Percentiles rank a stretch among this genome's conserved stretches.
Conservation (phyloP, 2,113 vertebrate genomes). For the Oncorhynchus masou region DNA sequence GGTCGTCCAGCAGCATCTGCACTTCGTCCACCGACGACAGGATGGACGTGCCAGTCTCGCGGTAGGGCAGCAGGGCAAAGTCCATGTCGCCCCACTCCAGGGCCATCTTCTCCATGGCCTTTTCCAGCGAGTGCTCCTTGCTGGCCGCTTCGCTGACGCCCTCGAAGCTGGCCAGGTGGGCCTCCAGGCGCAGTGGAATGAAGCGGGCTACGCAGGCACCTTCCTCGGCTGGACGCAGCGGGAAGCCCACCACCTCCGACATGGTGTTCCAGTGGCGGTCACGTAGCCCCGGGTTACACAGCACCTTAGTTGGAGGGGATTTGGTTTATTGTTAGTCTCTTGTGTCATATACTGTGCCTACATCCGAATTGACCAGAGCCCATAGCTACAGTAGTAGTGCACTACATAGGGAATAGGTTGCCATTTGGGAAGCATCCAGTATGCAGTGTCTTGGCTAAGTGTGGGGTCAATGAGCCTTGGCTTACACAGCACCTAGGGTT, state of each 20-base stretch:
- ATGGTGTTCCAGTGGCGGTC: constrained; percentile 83
- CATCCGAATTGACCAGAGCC: neutral
- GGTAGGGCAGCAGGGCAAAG: constrained; percentile 76
- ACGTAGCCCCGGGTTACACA: constrained; percentile 84
- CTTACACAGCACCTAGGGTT: neutral
- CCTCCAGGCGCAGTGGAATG: constrained; percentile 77
- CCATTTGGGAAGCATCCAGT: too few relatives aligned
- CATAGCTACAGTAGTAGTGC: neutral
- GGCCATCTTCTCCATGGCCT: constrained; percentile 84
- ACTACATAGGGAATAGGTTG: too few relatives aligned
- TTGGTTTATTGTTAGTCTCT: neutral
- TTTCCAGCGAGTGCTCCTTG: constrained; percentile 84
- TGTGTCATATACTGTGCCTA: too few relatives aligned
- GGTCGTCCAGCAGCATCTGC: constrained; percentile 87
- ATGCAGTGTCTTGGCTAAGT: neutral
- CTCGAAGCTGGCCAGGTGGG: constrained; percentile 75
- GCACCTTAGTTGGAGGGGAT: constrained; percentile 56
- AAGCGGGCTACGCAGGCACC: constrained; percentile 71
- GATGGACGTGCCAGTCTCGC: constrained; percentile 82
- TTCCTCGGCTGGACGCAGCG: constrained; percentile 71
- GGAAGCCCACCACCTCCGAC: constrained; percentile 70
- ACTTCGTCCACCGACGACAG: constrained; percentile 83
- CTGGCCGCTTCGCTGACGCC: constrained; percentile 81
- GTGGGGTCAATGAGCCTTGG: neutral
- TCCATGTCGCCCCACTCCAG: constrained; percentile 78